Base-by-base conservation (phyloP, 2,888 invertebrate genomes). In the Candidula unifasciata region DNA sequence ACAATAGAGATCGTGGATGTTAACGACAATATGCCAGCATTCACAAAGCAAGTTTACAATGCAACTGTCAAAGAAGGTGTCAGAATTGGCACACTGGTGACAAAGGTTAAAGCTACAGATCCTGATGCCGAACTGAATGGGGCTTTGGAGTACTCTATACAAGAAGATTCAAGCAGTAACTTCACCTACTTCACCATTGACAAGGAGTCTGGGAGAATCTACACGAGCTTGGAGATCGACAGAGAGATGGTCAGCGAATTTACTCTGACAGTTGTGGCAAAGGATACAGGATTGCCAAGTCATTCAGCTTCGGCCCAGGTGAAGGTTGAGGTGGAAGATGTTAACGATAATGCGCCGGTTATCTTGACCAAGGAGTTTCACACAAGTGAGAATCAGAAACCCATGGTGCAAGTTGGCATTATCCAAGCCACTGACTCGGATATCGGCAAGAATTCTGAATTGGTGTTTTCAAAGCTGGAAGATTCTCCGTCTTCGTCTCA, bases 11-110 rank as follows among this genome's bases (percentile, higher is more conserved):
- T 98, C 1, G 95, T 96, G 83, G 98, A 98, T 94, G 96, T 97
- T 78, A 98, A 99, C 94, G 98, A 98, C 94, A 97, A 98, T 93
- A 96, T 97, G 92, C 98, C 98, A 0, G 95, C 96, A 78, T 98
- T 98, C 93, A 96, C 86, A 10, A 80, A 88, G 37, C n/a, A 73
- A 13, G 85, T 82, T 16, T 90, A 90, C 74, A 83, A 85, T 21
- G 87, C 88, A 30, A 87, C 86, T 37, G 82, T 91, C 3, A 83
- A 84, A 66, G 92, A 92, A 86, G 89, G 90, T 74, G 90, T 89
- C 33, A 73, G 81, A 24, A 84, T 86, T 44, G 89, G 89, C 18
- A 86, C 88, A 35, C 78, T 96, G 16, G 97, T 98, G 1, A 96
- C 96, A 3, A 96, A 96, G 88, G 96, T 98, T 3, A 95, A 95